Evolutionary conservation across 2,797 vertebrate genomes (phyloP).

Genomic region (Coregonus sp.): DNA sequence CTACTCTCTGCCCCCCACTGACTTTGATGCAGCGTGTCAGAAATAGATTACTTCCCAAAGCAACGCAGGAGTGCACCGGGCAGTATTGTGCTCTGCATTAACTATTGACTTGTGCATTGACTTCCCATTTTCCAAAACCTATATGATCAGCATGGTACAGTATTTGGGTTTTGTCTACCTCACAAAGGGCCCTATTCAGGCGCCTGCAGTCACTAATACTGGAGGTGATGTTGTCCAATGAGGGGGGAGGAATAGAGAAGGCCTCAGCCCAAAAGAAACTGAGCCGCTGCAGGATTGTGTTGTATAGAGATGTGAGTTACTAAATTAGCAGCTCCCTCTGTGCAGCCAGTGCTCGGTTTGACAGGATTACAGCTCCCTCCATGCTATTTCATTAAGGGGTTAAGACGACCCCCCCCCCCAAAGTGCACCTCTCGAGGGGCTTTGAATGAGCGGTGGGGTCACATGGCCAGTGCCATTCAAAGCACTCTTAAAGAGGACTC

Average conservation of each 20-base stretch:
- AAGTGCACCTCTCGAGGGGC: constrained; percentile 33
- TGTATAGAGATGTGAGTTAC: constrained; percentile 43
- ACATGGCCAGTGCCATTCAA: constrained; percentile 61
- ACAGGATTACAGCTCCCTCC: constrained; percentile 74
- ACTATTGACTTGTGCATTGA: constrained; percentile 75
- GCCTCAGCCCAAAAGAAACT: neutral
- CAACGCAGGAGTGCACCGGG: constrained; percentile 55
- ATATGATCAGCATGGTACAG: constrained; percentile 40
- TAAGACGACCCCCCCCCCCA: constrained; percentile 72
- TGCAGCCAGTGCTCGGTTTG: constrained; percentile 56
- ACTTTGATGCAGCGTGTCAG: constrained; percentile 86
- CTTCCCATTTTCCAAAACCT: constrained; percentile 53
- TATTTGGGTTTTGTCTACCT: constrained; percentile 63
- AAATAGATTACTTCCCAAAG: constrained; percentile 89
- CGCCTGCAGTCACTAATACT: constrained; percentile 25
- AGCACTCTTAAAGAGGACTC: constrained; percentile 53
- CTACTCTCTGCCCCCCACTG: constrained; percentile 73
- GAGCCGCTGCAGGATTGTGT: constrained; percentile 18
- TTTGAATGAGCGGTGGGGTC: constrained; percentile 36
- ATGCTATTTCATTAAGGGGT: constrained; percentile 76
- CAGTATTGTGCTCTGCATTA: constrained; percentile 65
- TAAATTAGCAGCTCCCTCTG: constrained; percentile 30
- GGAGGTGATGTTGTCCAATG: constrained; percentile 10
- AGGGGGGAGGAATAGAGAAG: neutral
- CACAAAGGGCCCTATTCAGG: constrained; percentile 66